These are phyloP conservation scores for Aulostomus chinensis DNA, from an alignment of 2,797 vertebrate species.

Conservation along the genomic window DNA sequence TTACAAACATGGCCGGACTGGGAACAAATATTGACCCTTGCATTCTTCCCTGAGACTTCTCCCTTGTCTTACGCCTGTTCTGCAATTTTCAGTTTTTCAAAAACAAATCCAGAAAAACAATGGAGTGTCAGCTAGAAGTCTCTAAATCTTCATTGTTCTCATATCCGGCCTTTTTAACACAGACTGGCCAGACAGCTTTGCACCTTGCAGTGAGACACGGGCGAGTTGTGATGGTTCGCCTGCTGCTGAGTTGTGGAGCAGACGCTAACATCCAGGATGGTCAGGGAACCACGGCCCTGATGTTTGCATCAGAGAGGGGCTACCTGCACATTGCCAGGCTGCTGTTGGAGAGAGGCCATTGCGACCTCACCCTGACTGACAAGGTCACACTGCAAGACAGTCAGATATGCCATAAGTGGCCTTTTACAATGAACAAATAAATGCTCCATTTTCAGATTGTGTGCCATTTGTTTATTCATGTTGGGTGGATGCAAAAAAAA, in stretches of 20 bases:
- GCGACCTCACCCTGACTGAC: constrained; percentile 82
- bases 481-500: neutral
- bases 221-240: constrained; percentile 87
- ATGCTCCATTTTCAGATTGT: neutral
- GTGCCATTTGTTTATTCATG: neutral
- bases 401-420: no score
- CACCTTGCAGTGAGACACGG: constrained; percentile 93
- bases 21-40: no score
- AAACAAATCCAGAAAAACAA: neutral
- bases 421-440: no score
- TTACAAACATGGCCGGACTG: no score
- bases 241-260: constrained; percentile 87
- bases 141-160: neutral
- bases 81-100: no score
- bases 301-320: constrained; percentile 89
- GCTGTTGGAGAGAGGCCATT: constrained; percentile 87
- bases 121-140: neutral
- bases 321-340: constrained; percentile 85
- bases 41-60: no score
- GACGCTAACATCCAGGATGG: constrained; percentile 89
- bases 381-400: constrained; percentile 77
- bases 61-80: no score
- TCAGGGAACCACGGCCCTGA: constrained; percentile 89
- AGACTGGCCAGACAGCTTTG: constrained; percentile 91
- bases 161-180: neutral